A percentile compares a stretch with the other conserved stretches of the same genome.
Evolutionary conservation across 1,140 invertebrate genomes (phyloP).

Genomic region (Diachasmimorpha longicaudata): DNA sequence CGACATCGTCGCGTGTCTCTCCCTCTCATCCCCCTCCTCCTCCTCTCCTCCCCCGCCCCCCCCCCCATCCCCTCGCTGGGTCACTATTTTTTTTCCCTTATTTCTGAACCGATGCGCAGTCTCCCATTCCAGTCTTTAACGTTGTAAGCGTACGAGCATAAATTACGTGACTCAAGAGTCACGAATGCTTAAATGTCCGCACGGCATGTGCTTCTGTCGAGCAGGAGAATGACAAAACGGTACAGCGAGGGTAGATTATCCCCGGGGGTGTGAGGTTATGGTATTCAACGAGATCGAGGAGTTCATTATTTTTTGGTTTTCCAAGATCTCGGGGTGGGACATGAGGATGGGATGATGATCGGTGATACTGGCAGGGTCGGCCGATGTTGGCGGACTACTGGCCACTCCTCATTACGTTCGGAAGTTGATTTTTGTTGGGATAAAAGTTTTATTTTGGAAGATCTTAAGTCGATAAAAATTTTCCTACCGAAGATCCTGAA

Average conservation of each 20-base stretch:
- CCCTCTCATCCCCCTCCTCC: too few relatives aligned
- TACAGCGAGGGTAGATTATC: background rate
- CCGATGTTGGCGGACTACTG: too few relatives aligned
- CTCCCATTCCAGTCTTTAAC: background rate
- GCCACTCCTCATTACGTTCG: too few relatives aligned
- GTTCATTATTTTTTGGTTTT: too few relatives aligned
- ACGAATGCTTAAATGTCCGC: conserved; percentile 21
- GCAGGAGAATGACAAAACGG: background rate
- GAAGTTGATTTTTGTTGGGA: too few relatives aligned
- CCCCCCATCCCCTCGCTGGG: background rate
- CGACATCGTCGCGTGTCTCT: conserved; percentile 20
- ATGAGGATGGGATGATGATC: too few relatives aligned
- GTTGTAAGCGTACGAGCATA: conserved; percentile 1
- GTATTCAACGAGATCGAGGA: background rate
- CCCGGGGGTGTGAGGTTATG: background rate
- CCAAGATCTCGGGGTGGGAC: too few relatives aligned
- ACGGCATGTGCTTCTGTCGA: conserved; percentile 11
- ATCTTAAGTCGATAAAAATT: too few relatives aligned
- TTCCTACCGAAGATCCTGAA: too few relatives aligned
- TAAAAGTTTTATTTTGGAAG: too few relatives aligned
- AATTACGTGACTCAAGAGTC: conserved; percentile 19
- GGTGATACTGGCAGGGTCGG: too few relatives aligned
- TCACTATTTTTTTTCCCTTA: background rate
- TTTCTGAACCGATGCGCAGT: background rate
- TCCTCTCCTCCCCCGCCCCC: too few relatives aligned